Percentiles rank a stretch among this genome's conserved stretches.
These are phyloP conservation scores for Artibeus jamaicensis DNA, from an alignment of 2,797 vertebrate genomes.

Conservation along the genomic window DNA sequence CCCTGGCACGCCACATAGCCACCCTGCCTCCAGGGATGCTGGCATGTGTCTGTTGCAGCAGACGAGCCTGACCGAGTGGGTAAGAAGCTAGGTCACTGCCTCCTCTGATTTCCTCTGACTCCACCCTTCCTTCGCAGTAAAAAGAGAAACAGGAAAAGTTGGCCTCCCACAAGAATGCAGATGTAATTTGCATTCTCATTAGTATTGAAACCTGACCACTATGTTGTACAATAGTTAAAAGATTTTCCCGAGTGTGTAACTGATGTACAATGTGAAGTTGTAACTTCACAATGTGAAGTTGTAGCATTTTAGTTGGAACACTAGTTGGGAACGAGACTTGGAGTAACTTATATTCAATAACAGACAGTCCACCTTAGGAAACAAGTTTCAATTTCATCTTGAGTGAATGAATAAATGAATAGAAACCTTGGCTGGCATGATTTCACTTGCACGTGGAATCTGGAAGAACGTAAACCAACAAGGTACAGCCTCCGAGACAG, in stretches of 20 bases:
- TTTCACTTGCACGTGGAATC: neutral
- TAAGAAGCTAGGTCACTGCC: neutral
- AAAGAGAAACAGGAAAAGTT: neutral
- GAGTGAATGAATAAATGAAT: neutral
- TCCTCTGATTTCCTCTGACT: neutral
- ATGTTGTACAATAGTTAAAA: neutral
- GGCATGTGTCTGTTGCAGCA: neutral
- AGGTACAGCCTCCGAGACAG: neutral
- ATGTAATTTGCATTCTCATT: neutral
- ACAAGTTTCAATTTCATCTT: neutral
- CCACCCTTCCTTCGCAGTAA: neutral
- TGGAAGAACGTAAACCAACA: neutral
- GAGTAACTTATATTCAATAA: neutral
- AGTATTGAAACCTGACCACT: neutral
- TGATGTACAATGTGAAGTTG: neutral
- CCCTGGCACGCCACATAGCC: neutral
- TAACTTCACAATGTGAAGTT: constrained; percentile 3
- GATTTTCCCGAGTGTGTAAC: neutral
- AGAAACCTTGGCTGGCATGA: neutral
- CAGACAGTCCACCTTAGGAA: neutral
- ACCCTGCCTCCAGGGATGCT: neutral
- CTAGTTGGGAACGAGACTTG: neutral
- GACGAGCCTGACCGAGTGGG: neutral
- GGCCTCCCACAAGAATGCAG: neutral
- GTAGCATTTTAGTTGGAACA: neutral